phyloP scores from a whole-genome alignment of 1,140 invertebrate species.

The Amphibalanus amphitrite region DNA sequence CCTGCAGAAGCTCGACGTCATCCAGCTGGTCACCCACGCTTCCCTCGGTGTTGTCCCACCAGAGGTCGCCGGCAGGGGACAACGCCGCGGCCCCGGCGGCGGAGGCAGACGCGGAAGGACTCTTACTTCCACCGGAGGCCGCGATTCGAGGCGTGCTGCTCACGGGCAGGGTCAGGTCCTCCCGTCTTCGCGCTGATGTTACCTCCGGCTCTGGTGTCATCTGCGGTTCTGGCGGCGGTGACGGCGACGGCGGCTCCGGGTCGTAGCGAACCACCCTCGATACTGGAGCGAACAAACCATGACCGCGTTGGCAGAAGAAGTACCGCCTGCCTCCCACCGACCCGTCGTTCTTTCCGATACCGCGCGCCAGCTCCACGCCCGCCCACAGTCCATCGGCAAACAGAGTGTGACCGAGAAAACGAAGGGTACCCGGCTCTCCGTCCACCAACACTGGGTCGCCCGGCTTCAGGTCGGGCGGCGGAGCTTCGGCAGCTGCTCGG shows the following conservation, averaged over 20 bases:
- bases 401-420: conserved; percentile 37
- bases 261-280: conserved; percentile 43
- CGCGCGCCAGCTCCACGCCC: conserved; percentile 34
- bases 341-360: conserved; percentile 39
- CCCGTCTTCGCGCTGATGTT: background rate
- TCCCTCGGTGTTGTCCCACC: conserved; percentile 30
- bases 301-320: conserved; percentile 26
- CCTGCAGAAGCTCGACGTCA: conserved; percentile 35
- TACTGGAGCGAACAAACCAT: conserved; percentile 48
- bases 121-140: conserved; percentile 37
- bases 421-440: conserved; percentile 32
- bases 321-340: conserved; percentile 33
- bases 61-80: conserved; percentile 36
- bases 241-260: too few species aligned
- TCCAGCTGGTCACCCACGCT: conserved; percentile 26
- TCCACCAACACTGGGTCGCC: conserved; percentile 33
- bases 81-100: conserved; percentile 42
- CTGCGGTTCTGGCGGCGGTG: too few species aligned
- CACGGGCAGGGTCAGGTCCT: background rate
- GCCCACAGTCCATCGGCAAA: conserved; percentile 37
- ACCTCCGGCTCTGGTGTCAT: background rate
- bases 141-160: too few species aligned
- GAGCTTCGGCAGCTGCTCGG: too few species aligned
- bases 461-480: conserved; percentile 8
- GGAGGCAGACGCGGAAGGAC: conserved; percentile 39